These are phyloP conservation scores for Exocentrus adspersus DNA, from an alignment of 2,888 invertebrate species.

Conservation along the genomic window DNA sequence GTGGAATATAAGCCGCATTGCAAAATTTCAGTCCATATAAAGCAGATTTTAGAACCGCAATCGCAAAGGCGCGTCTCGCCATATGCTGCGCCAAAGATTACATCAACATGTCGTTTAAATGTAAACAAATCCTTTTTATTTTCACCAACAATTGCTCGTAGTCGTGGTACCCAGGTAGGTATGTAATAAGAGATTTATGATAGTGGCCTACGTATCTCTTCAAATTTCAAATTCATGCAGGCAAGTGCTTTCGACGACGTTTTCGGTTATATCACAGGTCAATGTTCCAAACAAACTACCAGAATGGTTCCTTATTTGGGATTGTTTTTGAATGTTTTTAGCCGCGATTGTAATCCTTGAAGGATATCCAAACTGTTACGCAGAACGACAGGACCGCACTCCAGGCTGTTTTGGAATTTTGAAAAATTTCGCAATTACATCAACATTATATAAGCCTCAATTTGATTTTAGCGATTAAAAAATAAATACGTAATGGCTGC, in stretches of 20 bases:
- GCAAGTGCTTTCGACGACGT: conserved; percentile 44
- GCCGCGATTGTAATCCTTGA: background rate
- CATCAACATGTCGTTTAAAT: background rate
- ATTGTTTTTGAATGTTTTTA: conserved; percentile 7
- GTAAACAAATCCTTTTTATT: background rate
- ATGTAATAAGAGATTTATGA: conserved; percentile 10
- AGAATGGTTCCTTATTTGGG: conserved; percentile 14
- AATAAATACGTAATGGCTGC: too few relatives aligned
- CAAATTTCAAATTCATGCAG: conserved; percentile 24
- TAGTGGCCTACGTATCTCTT: conserved; percentile 2
- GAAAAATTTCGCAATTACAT: too few relatives aligned
- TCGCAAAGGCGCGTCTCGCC: background rate
- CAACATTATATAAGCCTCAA: too few relatives aligned
- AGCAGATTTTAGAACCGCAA: background rate
- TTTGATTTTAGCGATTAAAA: too few relatives aligned
- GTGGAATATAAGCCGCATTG: too few relatives aligned
- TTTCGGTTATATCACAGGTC: conserved; percentile 24
- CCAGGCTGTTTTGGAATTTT: background rate
- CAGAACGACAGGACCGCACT: background rate
- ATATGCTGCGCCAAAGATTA: conserved; percentile 6
- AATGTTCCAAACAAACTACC: conserved; percentile 5
- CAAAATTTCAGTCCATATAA: conserved; percentile 1
- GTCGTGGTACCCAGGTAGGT: background rate
- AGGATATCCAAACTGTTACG: conserved; percentile 2
- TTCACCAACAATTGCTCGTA: background rate